A percentile compares a stretch with the other conserved stretches of the same genome.
phyloP scores from a whole-genome alignment of 2,888 invertebrate genomes.

The Corythucha ciliata region DNA sequence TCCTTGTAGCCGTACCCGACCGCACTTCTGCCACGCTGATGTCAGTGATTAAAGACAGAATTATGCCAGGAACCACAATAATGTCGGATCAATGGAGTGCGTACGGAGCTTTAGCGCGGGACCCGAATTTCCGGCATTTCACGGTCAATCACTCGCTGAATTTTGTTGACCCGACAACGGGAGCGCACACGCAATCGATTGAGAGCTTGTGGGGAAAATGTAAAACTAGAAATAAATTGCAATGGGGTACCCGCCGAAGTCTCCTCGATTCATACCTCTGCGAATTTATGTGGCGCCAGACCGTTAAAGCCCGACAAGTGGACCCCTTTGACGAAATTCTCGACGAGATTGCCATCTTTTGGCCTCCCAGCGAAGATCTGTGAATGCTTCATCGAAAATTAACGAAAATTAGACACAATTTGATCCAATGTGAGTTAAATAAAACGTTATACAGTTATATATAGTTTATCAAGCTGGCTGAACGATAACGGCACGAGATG shows the following conservation, averaged over 20 bases:
- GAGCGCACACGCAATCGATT: slow-evolving; percentile 16
- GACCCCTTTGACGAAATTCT: neutral
- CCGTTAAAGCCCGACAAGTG: slow-evolving; percentile 1
- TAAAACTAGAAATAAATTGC: slow-evolving; percentile 7
- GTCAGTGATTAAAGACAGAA: slow-evolving; percentile 1
- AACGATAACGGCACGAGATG: too few species aligned
- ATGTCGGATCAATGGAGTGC: slow-evolving; percentile 1
- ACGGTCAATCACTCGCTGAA: neutral
- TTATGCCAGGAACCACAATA: neutral
- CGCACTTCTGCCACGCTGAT: neutral
- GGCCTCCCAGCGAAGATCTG: slow-evolving; percentile 4
- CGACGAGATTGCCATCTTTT: neutral
- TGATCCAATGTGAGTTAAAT: too few species aligned
- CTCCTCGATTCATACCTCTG: slow-evolving; percentile 10
- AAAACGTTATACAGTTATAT: too few species aligned
- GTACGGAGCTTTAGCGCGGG: neutral
- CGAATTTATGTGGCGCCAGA: slow-evolving; percentile 8
- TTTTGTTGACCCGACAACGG: slow-evolving; percentile 9
- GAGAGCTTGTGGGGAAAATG: slow-evolving; percentile 12
- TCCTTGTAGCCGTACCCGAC: neutral
- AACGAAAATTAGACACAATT: too few species aligned
- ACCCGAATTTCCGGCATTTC: slow-evolving; percentile 4
- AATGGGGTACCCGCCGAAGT: slow-evolving; percentile 4
- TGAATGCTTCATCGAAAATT: too few species aligned
- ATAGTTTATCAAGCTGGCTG: too few species aligned